A percentile compares a stretch with the other conserved stretches of the same genome.
phyloP scores from a whole-genome alignment of 1,140 invertebrate species.

The Solenopsis fugax region DNA sequence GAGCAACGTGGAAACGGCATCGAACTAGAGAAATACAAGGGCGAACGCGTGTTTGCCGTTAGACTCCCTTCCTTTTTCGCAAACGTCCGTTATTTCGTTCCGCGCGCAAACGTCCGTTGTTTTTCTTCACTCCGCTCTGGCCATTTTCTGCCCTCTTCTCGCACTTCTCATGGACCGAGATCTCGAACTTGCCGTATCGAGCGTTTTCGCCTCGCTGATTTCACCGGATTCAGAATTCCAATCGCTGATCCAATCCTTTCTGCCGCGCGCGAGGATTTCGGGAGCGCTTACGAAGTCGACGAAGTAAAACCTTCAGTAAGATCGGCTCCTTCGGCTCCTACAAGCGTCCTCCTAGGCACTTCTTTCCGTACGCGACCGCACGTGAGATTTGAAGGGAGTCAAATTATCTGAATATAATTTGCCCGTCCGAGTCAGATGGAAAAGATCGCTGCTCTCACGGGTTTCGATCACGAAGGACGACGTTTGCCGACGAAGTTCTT shows the following conservation, averaged over 20 bases:
- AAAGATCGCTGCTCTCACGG: not conserved
- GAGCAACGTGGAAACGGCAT: not conserved
- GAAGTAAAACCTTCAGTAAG: conserved; percentile 59
- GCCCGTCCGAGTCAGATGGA: not conserved
- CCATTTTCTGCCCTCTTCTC: conserved; percentile 17
- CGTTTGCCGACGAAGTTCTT: conserved; percentile 18
- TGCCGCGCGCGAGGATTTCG: conserved; percentile 61
- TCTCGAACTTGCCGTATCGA: conserved; percentile 73
- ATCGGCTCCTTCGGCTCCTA: conserved; percentile 4
- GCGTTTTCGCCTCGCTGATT: conserved; percentile 73
- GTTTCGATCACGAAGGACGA: conserved; percentile 18
- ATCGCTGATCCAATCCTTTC: conserved; percentile 63
- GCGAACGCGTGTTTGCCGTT: conserved; percentile 19
- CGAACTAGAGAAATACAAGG: conserved; percentile 36
- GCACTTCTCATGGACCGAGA: conserved; percentile 51
- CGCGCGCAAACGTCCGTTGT: conserved; percentile 40
- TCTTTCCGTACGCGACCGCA: conserved; percentile 41
- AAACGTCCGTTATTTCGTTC: conserved; percentile 38
- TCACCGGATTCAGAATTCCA: conserved; percentile 70
- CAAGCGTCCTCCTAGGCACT: not conserved
- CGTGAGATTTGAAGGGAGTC: conserved; percentile 27
- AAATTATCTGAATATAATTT: conserved; percentile 62
- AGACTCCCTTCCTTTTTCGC: conserved; percentile 28
- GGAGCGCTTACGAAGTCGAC: conserved; percentile 62
- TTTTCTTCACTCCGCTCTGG: conserved; percentile 33